These are phyloP conservation scores for Euzophera pinguis DNA, from an alignment of 2,888 invertebrate species.

Conservation along the genomic window DNA sequence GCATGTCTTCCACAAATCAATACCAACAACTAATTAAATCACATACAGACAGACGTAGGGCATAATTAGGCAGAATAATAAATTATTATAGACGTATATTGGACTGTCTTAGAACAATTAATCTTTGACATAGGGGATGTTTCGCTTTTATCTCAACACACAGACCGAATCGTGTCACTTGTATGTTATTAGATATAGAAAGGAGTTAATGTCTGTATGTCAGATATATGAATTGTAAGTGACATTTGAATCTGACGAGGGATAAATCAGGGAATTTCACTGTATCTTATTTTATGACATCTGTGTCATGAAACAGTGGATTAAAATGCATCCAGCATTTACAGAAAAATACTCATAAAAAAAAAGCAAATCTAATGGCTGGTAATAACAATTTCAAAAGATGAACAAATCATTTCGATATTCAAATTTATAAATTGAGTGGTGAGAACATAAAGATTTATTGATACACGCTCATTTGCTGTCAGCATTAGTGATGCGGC, in stretches of 20 bases:
- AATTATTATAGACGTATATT: constrained; percentile 6
- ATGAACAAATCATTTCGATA: neutral
- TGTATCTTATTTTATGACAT: too few relatives aligned
- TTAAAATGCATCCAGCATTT: too few relatives aligned
- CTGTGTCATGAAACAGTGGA: too few relatives aligned
- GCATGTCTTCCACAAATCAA: neutral
- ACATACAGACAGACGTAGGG: neutral
- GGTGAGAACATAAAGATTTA: constrained; percentile 11
- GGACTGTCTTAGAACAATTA: constrained; percentile 2
- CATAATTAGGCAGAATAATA: constrained; percentile 4
- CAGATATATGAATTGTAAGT: constrained; percentile 3
- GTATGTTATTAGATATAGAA: constrained; percentile 13
- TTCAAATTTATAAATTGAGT: constrained; percentile 8
- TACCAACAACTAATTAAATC: neutral
- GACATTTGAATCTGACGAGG: constrained; percentile 6
- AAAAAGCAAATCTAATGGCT: neutral
- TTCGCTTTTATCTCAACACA: constrained; percentile 23
- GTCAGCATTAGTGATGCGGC: constrained; percentile 12
- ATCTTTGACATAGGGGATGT: constrained; percentile 10
- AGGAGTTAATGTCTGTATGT: constrained; percentile 6
- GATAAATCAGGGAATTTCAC: constrained; percentile 1
- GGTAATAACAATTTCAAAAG: neutral
- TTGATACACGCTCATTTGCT: constrained; percentile 3
- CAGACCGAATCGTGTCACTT: constrained; percentile 13
- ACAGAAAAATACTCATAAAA: too few relatives aligned